Evolutionary conservation across 1,140 invertebrate genomes (phyloP), one percentile per base, ranked within the genome.

Genomic region (Zaprionus capensis): DNA sequence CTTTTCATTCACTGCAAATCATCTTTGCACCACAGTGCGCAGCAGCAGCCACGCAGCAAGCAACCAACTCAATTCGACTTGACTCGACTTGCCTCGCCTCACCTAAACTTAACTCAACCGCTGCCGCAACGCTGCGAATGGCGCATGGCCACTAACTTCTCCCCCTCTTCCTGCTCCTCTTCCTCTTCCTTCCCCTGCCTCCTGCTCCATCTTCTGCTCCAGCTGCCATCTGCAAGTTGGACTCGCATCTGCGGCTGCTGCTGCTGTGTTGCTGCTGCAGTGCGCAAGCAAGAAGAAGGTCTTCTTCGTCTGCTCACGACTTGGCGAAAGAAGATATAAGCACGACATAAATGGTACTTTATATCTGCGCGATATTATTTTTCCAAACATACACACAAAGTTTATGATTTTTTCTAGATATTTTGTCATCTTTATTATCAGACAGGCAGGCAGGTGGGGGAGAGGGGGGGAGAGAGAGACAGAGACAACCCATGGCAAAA

Each of bases 261-360:
- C 46, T 41, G 14, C 15, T 20, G 17, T 15, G 14, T 24, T 17
- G 17, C 22, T 20, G 17, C 22, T 22, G 49, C 49, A 38, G 14
- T 38, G 36, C 36, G 36, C 36, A 28, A 26, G 36, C 36, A 28
- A 26, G 7, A 14, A 53, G 28, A 15, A 28, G 34, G 15, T 63
- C 38, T 58, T 69, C 61, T 70, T 71, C 59, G 70, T 71, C 53
- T 76, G 53, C 73, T 76, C 84, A 88, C 84, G 84, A 88, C 84
- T 88, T 90, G 69, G 88, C 76, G 83, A 84, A 91, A 85, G 85
- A 91, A 84, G 88, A 91, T 88, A 91, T 91, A 91, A 91, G 76
- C 88, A 88, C 88, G 88, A 91, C 88, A 91, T 91, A 91, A 91
- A 91, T 87, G 88, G 83, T 91, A 91, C 83, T 91, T 91, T 91